Evolutionary conservation across 2,113 vertebrate species (phyloP).

Genomic region (Arvicanthis niloticus): DNA sequence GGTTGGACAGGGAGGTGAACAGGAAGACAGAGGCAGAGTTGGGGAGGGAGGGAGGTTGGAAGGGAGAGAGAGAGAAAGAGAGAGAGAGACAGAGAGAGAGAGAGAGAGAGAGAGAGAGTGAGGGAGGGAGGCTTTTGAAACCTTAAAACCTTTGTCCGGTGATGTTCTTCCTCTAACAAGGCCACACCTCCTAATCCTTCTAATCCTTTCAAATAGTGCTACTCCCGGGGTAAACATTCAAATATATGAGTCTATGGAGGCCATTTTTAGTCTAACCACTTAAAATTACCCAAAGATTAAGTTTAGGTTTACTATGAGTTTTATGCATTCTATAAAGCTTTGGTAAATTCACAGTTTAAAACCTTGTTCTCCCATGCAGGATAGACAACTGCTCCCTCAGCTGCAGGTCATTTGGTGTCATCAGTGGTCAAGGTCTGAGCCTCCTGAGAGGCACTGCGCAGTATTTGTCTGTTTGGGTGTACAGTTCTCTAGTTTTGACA

Average conservation of each 20-base stretch:
- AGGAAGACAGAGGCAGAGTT: background rate
- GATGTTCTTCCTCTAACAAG: background rate
- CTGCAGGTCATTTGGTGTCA: background rate
- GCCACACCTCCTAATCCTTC: background rate
- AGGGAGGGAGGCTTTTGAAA: background rate
- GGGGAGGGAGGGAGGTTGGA: rapidly evolving
- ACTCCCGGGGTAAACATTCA: background rate
- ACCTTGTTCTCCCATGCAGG: background rate
- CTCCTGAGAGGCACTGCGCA: background rate
- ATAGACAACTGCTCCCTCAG: background rate
- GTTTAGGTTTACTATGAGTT: background rate
- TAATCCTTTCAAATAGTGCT: background rate
- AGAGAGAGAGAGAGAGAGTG: background rate
- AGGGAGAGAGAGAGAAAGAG: background rate
- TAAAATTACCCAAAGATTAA: background rate
- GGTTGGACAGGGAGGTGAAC: background rate
- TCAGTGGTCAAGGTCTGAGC: too few relatives aligned
- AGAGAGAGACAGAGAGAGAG: background rate
- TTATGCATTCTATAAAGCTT: background rate
- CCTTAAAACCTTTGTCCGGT: background rate
- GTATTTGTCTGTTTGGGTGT: background rate
- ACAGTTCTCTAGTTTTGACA: background rate
- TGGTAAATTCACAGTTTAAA: background rate
- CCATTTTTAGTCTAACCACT: background rate
- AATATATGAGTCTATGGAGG: background rate